phyloP scores from a whole-genome alignment of 2,113 vertebrate genomes.

The Eulemur macaco region DNA sequence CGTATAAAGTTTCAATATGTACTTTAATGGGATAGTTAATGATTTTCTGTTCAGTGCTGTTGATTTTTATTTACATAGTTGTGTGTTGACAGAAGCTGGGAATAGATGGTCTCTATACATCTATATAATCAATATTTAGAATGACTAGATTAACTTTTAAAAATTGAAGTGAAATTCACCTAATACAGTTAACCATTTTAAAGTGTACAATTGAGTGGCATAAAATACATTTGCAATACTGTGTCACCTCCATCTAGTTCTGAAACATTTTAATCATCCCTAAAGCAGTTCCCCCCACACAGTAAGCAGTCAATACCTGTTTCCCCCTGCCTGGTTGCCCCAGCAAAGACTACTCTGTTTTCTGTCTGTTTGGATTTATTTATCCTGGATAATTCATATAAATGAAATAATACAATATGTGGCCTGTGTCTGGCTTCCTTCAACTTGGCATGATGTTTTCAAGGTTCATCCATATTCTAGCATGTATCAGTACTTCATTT shows the following conservation, averaged over 20 bases:
- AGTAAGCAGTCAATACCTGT: not conserved
- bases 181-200: not conserved
- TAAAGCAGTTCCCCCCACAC: not conserved
- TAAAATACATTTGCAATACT: not conserved
- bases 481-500: not conserved
- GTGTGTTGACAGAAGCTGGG: constrained; percentile 86
- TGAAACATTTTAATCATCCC: not conserved
- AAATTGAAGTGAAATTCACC: not conserved
- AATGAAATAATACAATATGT: not conserved
- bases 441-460: not conserved
- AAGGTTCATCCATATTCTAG: not conserved
- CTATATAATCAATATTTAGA: not conserved
- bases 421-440: not conserved
- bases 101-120: constrained; percentile 80
- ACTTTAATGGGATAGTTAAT: constrained; percentile 84
- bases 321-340: not conserved
- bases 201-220: not conserved
- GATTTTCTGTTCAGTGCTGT: constrained; percentile 86
- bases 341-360: not conserved
- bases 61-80: constrained; percentile 89
- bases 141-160: not conserved
- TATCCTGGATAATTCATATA: not conserved
- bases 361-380: not conserved
- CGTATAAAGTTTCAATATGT: constrained; percentile 68
- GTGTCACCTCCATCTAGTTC: not conserved